Evolutionary conservation across 2,888 invertebrate genomes (phyloP).

Genomic region (Erebia palarica): DNA sequence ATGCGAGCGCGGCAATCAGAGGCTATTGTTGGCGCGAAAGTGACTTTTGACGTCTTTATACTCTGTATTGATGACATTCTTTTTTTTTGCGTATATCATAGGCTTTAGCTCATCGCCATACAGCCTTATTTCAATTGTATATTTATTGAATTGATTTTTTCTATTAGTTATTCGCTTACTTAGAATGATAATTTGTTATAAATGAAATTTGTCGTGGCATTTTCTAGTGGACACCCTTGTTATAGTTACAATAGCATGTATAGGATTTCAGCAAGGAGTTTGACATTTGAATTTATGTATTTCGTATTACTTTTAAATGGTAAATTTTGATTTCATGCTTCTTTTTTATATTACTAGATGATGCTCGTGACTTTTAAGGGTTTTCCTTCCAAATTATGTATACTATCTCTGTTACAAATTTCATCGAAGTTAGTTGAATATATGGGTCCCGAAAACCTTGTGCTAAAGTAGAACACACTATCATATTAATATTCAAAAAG

Average conservation of each 20-base stretch:
- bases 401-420: too few relatives aligned
- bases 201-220: constrained; percentile 56
- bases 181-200: constrained; percentile 68
- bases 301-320: constrained; percentile 35
- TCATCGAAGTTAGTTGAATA: too few relatives aligned
- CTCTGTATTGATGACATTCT: constrained; percentile 34
- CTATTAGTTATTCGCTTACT: constrained; percentile 14
- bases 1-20: constrained; percentile 72
- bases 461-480: too few relatives aligned
- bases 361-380: too few relatives aligned
- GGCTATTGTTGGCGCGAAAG: constrained; percentile 63
- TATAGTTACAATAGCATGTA: constrained; percentile 32
- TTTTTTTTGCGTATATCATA: constrained; percentile 38
- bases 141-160: constrained; percentile 34
- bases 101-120: constrained; percentile 24
- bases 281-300: constrained; percentile 35
- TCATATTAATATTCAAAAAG: too few relatives aligned
- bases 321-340: constrained; percentile 18
- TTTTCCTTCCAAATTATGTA: not conserved
- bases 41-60: constrained; percentile 75
- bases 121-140: constrained; percentile 45
- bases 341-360: not conserved
- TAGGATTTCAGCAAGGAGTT: constrained; percentile 27
- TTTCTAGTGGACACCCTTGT: constrained; percentile 37
- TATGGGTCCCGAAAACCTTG: too few relatives aligned